Percentiles rank a stretch among this genome's conserved stretches.
Conservation (phyloP, 1,140 invertebrate genomes). For the Pseudomyrmex gracilis region DNA sequence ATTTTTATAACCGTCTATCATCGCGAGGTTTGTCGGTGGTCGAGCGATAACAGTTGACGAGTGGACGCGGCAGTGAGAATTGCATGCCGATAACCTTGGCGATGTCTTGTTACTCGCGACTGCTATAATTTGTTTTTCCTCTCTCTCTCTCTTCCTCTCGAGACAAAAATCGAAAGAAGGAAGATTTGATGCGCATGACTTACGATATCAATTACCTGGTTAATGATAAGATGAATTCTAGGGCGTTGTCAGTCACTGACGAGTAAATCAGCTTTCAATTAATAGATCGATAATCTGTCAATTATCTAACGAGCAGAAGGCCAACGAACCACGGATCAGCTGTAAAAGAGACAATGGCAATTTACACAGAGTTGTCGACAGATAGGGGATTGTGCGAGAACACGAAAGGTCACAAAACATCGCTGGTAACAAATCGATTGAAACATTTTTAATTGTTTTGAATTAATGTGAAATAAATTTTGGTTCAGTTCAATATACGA, state of each 20-base stretch:
- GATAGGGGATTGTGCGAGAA: background rate
- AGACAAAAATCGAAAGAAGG: background rate
- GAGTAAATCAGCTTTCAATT: background rate
- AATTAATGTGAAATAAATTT: too few species aligned
- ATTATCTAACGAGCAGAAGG: background rate
- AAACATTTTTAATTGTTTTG: too few species aligned
- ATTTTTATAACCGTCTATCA: conserved; percentile 24
- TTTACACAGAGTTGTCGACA: background rate
- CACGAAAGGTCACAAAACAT: background rate
- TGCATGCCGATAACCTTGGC: conserved; percentile 9
- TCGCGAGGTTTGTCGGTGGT: background rate
- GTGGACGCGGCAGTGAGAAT: background rate
- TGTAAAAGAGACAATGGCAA: conserved; percentile 4
- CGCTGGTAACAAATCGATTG: too few species aligned
- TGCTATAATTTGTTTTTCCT: background rate
- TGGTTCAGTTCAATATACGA: too few species aligned
- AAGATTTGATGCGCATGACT: background rate
- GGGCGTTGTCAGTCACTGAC: background rate
- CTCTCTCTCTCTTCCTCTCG: background rate
- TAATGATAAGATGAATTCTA: background rate
- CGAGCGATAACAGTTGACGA: conserved; percentile 28
- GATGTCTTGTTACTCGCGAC: conserved; percentile 36
- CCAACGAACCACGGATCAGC: conserved; percentile 11
- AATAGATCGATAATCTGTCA: background rate
- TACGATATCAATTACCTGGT: background rate